Evolutionary conservation across 1,140 invertebrate species (phyloP).

Genomic region (Oscheius sp.): DNA sequence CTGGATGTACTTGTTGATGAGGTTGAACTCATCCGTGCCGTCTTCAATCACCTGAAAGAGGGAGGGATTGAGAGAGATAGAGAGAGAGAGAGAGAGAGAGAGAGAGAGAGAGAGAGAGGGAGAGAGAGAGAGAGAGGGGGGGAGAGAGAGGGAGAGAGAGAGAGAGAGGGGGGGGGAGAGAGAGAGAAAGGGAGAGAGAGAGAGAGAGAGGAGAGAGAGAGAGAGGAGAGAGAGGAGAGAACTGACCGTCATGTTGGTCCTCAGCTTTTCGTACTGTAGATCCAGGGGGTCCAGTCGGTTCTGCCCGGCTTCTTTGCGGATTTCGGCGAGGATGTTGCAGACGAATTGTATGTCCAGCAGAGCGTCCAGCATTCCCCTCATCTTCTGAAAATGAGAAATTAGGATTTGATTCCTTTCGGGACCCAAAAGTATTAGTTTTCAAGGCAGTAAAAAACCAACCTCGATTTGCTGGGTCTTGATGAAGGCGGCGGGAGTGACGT

Average conservation of each 20-base stretch:
- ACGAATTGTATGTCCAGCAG: constrained; percentile 90
- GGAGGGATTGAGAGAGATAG: too few relatives aligned
- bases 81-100: too few relatives aligned
- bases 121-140: too few relatives aligned
- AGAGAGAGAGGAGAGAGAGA: too few relatives aligned
- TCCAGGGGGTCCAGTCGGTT: constrained; percentile 73
- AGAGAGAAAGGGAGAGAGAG: too few relatives aligned
- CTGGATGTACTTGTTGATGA: constrained; percentile 74
- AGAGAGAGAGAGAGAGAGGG: too few relatives aligned
- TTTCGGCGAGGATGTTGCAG: constrained; percentile 74
- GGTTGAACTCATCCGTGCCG: constrained; percentile 72
- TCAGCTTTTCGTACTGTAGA: constrained; percentile 80
- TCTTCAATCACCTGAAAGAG: constrained; percentile 67
- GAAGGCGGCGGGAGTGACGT: constrained; percentile 77
- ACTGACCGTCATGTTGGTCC: constrained; percentile 74
- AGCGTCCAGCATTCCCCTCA: constrained; percentile 86
- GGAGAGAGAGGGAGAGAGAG: too few relatives aligned
- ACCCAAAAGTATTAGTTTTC: too few relatives aligned
- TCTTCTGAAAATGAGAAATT: constrained; percentile 71
- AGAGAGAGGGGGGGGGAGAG: too few relatives aligned
- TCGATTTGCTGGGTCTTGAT: constrained; percentile 66
- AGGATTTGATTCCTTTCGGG: neutral
- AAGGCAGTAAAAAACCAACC: neutral
- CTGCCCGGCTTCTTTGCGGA: constrained; percentile 60
- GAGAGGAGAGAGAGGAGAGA: neutral